A percentile compares a stretch with the other conserved stretches of the same genome.
These are phyloP conservation scores for Danaus chrysippus DNA, from an alignment of 2,888 invertebrate genomes.

Conservation along the genomic window DNA sequence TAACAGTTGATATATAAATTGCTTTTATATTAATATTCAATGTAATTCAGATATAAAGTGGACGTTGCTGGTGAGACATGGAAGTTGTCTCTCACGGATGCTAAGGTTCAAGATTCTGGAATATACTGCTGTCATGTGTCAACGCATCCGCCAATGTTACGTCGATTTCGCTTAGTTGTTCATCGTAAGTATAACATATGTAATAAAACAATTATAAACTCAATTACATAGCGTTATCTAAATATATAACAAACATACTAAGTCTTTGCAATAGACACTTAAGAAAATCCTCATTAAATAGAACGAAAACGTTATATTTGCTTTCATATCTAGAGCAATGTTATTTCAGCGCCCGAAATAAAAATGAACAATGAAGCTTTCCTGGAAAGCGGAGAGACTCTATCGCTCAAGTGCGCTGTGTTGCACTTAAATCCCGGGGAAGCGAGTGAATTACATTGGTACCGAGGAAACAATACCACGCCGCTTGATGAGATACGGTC, in stretches of 20 bases:
- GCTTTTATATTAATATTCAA: no score
- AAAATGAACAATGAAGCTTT: constrained; percentile 67
- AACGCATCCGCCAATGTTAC: constrained; percentile 71
- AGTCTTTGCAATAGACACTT: no score
- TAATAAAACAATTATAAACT: neutral
- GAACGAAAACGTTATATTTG: neutral
- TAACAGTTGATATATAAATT: no score
- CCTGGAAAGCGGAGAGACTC: constrained; percentile 65
- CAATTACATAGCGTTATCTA: no score
- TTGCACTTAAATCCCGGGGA: constrained; percentile 57
- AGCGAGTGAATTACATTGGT: constrained; percentile 58
- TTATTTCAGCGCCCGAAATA: constrained; percentile 59
- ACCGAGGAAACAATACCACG: constrained; percentile 52
- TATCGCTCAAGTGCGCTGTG: constrained; percentile 65
- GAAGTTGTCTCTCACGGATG: constrained; percentile 60
- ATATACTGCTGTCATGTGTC: constrained; percentile 73
- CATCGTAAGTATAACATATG: constrained; percentile 53
- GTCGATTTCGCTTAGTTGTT: constrained; percentile 59
- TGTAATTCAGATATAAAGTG: constrained; percentile 57
- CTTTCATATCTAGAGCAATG: constrained; percentile 7
- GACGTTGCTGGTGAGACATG: constrained; percentile 71
- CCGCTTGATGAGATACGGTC: constrained; percentile 67
- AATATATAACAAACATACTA: no score
- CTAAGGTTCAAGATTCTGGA: constrained; percentile 64
- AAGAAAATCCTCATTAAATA: no score